phyloP scores from a whole-genome alignment of 2,113 vertebrate genomes.

The Gallinago media region DNA sequence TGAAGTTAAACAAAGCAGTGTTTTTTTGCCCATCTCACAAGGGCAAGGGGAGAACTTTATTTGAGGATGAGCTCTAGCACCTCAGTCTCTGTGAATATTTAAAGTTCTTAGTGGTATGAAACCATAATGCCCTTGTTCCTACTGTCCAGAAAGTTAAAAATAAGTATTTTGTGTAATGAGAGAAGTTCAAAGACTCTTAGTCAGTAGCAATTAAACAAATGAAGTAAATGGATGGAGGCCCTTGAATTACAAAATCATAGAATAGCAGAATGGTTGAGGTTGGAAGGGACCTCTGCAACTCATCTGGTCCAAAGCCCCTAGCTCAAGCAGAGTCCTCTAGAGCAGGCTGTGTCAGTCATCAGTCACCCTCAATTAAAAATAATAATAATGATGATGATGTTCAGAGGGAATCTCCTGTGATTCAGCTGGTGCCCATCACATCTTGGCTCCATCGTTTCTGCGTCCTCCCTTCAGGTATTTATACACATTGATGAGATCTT shows the following conservation, averaged over 20 bases:
- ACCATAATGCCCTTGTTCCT: neutral
- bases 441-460: neutral
- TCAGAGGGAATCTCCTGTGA: neutral
- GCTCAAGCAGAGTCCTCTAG: neutral
- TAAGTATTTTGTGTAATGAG: neutral
- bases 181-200: neutral
- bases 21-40: neutral
- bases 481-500: neutral
- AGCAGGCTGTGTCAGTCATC: neutral
- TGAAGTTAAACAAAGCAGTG: neutral
- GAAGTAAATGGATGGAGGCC: neutral
- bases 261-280: neutral
- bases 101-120: neutral
- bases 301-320: neutral
- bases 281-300: neutral
- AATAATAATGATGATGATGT: neutral
- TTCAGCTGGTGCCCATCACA: rapidly evolving
- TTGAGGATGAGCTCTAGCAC: neutral
- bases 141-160: neutral
- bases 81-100: neutral
- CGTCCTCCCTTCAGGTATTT: neutral
- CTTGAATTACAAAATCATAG: neutral
- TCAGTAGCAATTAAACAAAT: neutral
- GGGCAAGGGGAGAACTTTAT: neutral
- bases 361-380: neutral